Evolutionary conservation across 2,797 vertebrate genomes (phyloP).

Genomic region (Galaxias olidus): DNA sequence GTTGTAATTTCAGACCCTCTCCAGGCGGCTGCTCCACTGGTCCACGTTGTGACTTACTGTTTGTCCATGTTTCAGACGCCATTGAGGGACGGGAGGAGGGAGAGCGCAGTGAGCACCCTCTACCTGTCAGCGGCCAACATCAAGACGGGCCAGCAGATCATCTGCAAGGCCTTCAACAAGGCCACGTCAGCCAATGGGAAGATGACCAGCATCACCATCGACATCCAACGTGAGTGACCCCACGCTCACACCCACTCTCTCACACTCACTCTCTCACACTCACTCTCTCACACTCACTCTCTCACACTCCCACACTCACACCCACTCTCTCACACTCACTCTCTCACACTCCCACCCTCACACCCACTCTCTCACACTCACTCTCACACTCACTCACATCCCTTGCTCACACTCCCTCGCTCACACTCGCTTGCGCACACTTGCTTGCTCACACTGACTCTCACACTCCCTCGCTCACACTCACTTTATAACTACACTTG

Average conservation of each 20-base stretch:
- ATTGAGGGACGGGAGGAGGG: conserved; percentile 88
- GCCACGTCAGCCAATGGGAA: conserved; percentile 88
- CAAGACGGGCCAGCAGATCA: conserved; percentile 91
- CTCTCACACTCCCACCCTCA: too few species aligned
- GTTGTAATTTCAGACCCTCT: not conserved
- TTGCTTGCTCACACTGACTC: too few species aligned
- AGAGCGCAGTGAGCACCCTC: conserved; percentile 93
- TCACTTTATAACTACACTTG: too few species aligned
- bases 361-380: too few species aligned
- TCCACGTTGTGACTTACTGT: not conserved
- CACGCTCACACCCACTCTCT: not conserved
- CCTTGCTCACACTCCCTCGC: too few species aligned
- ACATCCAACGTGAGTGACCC: conserved; percentile 92
- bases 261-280: too few species aligned
- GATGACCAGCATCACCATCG: conserved; percentile 93
- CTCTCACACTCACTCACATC: too few species aligned
- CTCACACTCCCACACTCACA: too few species aligned
- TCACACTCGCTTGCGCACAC: too few species aligned
- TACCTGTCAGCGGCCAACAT: conserved; percentile 91
- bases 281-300: too few species aligned
- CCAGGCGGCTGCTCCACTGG: not conserved
- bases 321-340: too few species aligned
- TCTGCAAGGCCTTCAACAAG: conserved; percentile 94
- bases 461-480: too few species aligned
- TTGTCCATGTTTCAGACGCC: conserved; percentile 75